Evolutionary conservation across 2,113 vertebrate species (phyloP), one percentile per base, ranked within the genome.

Genomic region (Anarrhichthys ocellatus): DNA sequence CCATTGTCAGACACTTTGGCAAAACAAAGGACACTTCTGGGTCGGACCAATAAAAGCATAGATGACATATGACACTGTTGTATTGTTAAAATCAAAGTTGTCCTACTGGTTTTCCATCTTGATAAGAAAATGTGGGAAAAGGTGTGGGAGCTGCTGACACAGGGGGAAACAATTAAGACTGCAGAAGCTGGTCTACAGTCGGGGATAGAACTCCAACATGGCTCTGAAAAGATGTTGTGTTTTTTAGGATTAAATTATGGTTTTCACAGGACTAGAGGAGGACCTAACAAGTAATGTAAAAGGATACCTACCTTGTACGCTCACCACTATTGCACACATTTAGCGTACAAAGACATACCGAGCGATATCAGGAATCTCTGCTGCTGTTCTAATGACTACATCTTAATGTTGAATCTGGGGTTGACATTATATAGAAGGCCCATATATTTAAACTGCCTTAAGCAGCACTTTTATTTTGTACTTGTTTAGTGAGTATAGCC

Each of bases 21-120:
- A 20, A 40, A 56, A 62, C 50, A 71, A n/a, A 62, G 9, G 6
- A 20, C 9, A 6, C 1, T 5, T 18, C 0, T 17, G 42, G 68
- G 73, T 32, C 36, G 13, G n/a, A 62, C 18, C 9, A 54, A 36
- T 0, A 10, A 44, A 9, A 13, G 2, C 6, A 48, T 0, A 46
- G 13, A 4, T 61, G 56, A 48, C 7, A 81, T 18, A 0, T 69
- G 63, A 85, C 29, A 66, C 48, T 4, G 0, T 0, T 62, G 15
- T 27, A 42, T 27, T 81, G 20, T 72, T 56, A 9, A 46, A 1
- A 38, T 38, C 17, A 46, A 32, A 5, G 58, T 56, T 9, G 68
- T 14, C 15, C 5, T 42, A 82, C 82, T 24, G 64, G 87, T 87
- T 90, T 85, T 67, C 4, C 1, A 56, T 62, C 2, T 56, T 75